Base-by-base conservation (phyloP, 1,140 invertebrate genomes). In the Drosophila melanogaster region DNA sequence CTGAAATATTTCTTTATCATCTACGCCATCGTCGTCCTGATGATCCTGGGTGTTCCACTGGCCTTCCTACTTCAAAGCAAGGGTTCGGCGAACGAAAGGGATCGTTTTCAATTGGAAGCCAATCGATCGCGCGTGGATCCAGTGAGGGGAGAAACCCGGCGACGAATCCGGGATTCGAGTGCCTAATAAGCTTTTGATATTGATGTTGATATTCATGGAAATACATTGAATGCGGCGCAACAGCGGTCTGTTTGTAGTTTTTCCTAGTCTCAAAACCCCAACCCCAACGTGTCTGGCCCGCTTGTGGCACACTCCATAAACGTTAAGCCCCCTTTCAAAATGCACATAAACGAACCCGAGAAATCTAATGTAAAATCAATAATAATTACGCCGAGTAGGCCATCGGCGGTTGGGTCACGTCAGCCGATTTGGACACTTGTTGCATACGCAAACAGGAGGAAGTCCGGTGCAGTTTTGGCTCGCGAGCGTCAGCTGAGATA, bases 351-450 rank as follows among this genome's bases (percentile, higher is more conserved):
- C 37, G 11, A 44, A 64, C 77, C 49, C 30, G 30, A 51, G 49
- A 51, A 51, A 51, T 51, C 83, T 86, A 86, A 86, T 86, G 62
- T 86, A 77, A 89, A 87, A 87, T 87, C 83, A 87, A 87, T 87
- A 87, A 89, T 77, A 89, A 87, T 87, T 87, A 87, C 75, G 81
- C 24, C 43, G 65, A 67, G 40, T 76, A 51, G 49, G 49, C 49
- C 49, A 50, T 50, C 47, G n/a, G 77, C 80, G 67, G 80, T 78
- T 84, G 74, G 65, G 75, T 61, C 69, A 73, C 56, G 71, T 73
- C 71, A 54, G 40, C 30, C 58, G 47, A 37, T 22, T 46, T n/a
- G 67, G 59, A 73, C 76, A 87, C 83, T 87, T 87, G 83, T 87
- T 87, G 83, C 83, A 87, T 87, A 77, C 70, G 33, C 83, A 61